Base-by-base conservation (phyloP, 30 jellyfish, hydroid and myxozoan species). In the Hydractinia echinata region DNA sequence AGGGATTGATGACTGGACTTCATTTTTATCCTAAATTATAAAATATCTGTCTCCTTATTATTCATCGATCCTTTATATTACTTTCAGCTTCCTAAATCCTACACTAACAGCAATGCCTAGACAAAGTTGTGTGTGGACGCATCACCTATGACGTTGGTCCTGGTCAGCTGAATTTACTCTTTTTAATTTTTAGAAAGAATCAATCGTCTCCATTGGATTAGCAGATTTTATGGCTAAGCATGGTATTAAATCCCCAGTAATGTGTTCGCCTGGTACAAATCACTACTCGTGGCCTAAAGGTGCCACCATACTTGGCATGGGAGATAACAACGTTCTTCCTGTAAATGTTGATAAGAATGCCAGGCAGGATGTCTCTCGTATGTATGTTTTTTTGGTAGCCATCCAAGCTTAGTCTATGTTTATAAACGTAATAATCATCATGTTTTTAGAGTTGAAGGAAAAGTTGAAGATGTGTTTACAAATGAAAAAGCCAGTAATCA, bases 221-320 rank as follows among this genome's bases (percentile, higher is more conserved):
- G 61, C 51, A 15, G 77, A 77, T 18, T 85, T 85, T 70, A 51
- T 85, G 79, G 55, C 18, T n/a, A 6, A n/a, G 14, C 71, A 85
- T 51, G 48, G 67, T 60, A 49, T 85, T 16, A 66, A 67, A 18
- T 16, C 83, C 52, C 94, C 94, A 14, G 94, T 77, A 8, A 13
- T 85, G 20, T 60, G 77, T 10, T 66, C 82, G 5, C 94, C 94
- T 7, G 94, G 83, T 11, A 85, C 94, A 20, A 55, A 79, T 60
- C 94, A 85, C 78, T 85, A 85, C 79, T 85, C 94, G 7, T 85
- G 79, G 83, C 89, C 94, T 11, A 85, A 85, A 58, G 94, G 88
- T 30, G 88, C 89, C 10, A 85, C 94, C 4, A 11, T 85, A 58
- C 84, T 85, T 19, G 94, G 94, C 5, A 14, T 85, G 10, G 94